phyloP scores from a whole-genome alignment of 2,113 vertebrate species.

The Pachyramphus minor region DNA sequence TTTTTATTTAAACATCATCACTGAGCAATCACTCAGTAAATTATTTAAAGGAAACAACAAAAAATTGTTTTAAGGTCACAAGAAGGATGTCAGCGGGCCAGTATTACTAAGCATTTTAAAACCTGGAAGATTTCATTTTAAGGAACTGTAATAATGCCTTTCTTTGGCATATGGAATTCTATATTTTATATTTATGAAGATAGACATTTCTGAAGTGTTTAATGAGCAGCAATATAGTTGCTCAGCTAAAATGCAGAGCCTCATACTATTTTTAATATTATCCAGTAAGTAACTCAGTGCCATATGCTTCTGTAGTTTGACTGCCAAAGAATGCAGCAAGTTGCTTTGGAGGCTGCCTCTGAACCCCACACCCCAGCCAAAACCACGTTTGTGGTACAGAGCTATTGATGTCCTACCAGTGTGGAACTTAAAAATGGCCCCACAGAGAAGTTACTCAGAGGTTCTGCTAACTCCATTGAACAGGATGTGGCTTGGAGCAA shows the following conservation, averaged over 20 bases:
- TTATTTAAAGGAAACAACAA: constrained; percentile 61
- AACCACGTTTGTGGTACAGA: constrained; percentile 34
- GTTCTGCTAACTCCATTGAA: constrained; percentile 19
- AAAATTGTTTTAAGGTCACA: constrained; percentile 57
- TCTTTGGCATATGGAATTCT: constrained; percentile 58
- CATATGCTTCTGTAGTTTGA: constrained; percentile 55
- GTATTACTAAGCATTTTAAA: constrained; percentile 51
- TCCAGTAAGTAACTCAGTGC: constrained; percentile 61
- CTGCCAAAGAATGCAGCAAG: constrained; percentile 58
- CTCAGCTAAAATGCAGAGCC: constrained; percentile 48
- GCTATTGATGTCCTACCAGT: constrained; percentile 11
- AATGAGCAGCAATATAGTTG: constrained; percentile 66
- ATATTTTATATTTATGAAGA: constrained; percentile 59
- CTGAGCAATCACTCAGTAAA: constrained; percentile 57
- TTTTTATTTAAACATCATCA: constrained; percentile 69
- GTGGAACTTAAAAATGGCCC: constrained; percentile 14
- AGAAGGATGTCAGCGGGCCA: constrained; percentile 48
- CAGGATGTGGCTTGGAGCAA: constrained; percentile 41
- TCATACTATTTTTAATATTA: constrained; percentile 67
- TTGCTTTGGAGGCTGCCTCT: constrained; percentile 34
- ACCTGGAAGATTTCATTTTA: constrained; percentile 67
- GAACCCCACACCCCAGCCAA: constrained; percentile 35
- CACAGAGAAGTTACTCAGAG: not conserved
- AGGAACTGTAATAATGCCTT: constrained; percentile 53
- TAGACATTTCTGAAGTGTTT: constrained; percentile 69